Evolutionary conservation across 1,140 invertebrate species (phyloP).

Genomic region (Samia ricini): DNA sequence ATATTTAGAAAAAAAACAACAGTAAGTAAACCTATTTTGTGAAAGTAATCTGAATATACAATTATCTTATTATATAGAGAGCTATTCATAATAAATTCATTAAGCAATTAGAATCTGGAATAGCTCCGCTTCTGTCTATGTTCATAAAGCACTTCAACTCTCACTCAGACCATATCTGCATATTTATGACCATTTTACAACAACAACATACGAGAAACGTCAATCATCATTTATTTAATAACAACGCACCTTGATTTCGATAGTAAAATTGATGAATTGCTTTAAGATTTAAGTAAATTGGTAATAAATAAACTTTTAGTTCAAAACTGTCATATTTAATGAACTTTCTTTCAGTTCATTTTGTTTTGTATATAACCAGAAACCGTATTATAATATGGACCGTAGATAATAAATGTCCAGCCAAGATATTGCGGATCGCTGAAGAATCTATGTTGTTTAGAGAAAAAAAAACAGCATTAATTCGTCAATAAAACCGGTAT

Average conservation of each 20-base stretch:
- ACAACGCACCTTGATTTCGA: background rate
- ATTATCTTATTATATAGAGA: conserved; percentile 1
- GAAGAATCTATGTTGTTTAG: too few species aligned
- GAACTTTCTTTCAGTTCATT: background rate
- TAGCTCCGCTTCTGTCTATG: background rate
- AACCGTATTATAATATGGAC: too few species aligned
- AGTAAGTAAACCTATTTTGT: background rate
- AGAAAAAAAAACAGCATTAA: too few species aligned
- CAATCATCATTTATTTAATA: background rate
- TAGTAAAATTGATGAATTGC: background rate
- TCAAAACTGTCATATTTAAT: too few species aligned
- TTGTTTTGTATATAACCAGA: background rate
- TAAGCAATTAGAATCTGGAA: conserved; percentile 6
- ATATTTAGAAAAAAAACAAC: too few species aligned
- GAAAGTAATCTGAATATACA: background rate
- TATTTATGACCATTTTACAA: background rate
- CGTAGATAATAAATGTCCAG: too few species aligned
- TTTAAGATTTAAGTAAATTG: background rate
- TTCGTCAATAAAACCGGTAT: too few species aligned
- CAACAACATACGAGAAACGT: background rate
- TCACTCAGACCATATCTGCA: conserved; percentile 4
- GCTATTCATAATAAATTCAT: conserved; percentile 11
- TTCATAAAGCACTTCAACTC: conserved; percentile 7
- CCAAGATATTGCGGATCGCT: too few species aligned
- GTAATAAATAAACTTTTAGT: background rate